Evolutionary conservation across 2,888 invertebrate genomes (phyloP).

Genomic region (Autographa gamma): DNA sequence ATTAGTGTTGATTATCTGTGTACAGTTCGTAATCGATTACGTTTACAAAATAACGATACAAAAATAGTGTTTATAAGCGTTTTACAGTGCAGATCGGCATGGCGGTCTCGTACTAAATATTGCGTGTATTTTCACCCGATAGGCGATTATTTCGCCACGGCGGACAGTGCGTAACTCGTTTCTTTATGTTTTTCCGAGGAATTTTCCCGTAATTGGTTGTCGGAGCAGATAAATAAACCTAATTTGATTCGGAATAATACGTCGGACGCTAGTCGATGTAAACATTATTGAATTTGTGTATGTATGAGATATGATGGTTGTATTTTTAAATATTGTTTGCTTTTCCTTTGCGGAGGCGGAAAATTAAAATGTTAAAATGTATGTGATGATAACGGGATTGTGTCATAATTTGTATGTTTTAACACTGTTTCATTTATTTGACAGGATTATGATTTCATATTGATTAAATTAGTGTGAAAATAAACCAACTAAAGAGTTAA

Average conservation of each 20-base stretch:
- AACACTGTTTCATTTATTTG: background rate
- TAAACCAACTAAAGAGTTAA: too few species aligned
- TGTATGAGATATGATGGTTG: constrained; percentile 46
- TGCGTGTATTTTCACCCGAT: constrained; percentile 63
- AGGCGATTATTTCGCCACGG: constrained; percentile 62
- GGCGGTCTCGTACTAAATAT: constrained; percentile 73
- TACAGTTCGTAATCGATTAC: constrained; percentile 56
- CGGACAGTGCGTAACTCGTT: constrained; percentile 51
- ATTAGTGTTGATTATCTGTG: constrained; percentile 49
- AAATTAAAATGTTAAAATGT: constrained; percentile 39
- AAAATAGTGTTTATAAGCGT: constrained; percentile 83
- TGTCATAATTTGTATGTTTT: constrained; percentile 15
- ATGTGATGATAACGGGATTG: constrained; percentile 34
- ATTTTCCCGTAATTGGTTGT: constrained; percentile 50
- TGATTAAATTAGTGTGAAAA: too few species aligned
- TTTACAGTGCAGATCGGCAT: constrained; percentile 78
- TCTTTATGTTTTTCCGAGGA: constrained; percentile 54
- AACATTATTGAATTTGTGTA: constrained; percentile 55
- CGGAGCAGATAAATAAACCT: constrained; percentile 38
- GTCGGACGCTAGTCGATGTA: constrained; percentile 41
- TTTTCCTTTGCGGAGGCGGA: constrained; percentile 26
- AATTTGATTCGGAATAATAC: constrained; percentile 48
- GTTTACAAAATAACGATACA: constrained; percentile 78
- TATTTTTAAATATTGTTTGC: constrained; percentile 49
- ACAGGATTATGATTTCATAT: too few species aligned